Conservation (phyloP, 2,797 vertebrate genomes). For the Knipowitschia caucasica region DNA sequence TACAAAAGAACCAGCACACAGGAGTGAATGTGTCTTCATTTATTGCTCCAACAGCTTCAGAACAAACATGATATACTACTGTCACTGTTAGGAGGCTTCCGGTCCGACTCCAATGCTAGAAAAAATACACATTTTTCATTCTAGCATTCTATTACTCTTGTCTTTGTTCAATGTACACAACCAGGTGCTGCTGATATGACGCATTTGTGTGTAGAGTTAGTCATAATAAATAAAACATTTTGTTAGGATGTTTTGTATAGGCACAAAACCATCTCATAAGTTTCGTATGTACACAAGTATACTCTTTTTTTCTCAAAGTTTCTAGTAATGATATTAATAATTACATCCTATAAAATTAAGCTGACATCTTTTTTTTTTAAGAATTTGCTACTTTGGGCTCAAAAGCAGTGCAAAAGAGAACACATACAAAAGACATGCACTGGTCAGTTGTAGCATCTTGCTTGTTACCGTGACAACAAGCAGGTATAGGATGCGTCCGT, state of each 20-base stretch:
- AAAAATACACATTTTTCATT: constrained; percentile 48
- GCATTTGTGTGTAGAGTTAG: constrained; percentile 30
- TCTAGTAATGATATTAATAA: constrained; percentile 19
- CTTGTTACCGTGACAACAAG: constrained; percentile 78
- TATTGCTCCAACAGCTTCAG: constrained; percentile 69
- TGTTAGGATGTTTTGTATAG: constrained; percentile 64
- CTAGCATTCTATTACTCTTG: constrained; percentile 50
- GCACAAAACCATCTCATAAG: constrained; percentile 60
- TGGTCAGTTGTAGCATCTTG: constrained; percentile 76
- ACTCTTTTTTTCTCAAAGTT: neutral
- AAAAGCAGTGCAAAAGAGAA: constrained; percentile 71
- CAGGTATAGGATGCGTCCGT: constrained; percentile 86
- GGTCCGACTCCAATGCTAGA: constrained; percentile 50
- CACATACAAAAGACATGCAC: constrained; percentile 57
- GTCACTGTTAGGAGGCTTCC: constrained; percentile 50
- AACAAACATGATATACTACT: constrained; percentile 55
- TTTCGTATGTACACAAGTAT: constrained; percentile 45
- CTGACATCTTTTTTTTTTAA: constrained; percentile 69
- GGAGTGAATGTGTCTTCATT: constrained; percentile 47
- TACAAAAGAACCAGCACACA: constrained; percentile 14
- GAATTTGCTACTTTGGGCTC: constrained; percentile 69
- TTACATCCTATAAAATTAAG: constrained; percentile 45
- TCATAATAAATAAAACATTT: constrained; percentile 48
- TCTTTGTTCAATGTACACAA: constrained; percentile 41
- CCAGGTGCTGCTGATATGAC: constrained; percentile 51